phyloP scores from a whole-genome alignment of 2,888 invertebrate genomes.

The Drosophila seclusa region DNA sequence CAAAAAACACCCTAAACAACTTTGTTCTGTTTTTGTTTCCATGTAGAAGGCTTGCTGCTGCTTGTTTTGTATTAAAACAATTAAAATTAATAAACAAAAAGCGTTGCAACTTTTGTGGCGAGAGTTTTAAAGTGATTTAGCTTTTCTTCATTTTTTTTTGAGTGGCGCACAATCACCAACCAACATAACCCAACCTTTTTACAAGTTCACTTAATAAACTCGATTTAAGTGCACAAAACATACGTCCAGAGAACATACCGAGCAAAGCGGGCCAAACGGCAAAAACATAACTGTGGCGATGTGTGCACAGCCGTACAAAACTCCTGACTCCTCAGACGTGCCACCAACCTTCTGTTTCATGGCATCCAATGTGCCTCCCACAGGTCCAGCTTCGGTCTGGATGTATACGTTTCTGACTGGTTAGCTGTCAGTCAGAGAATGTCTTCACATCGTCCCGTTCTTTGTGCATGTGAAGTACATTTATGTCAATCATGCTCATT shows the following conservation, averaged over 20 bases:
- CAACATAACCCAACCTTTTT: slow-evolving; percentile 2
- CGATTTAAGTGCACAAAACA: slow-evolving; percentile 74
- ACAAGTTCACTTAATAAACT: slow-evolving; percentile 72
- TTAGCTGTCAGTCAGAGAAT: slow-evolving; percentile 37
- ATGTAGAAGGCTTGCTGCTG: slow-evolving; percentile 17
- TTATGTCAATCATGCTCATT: slow-evolving; percentile 78
- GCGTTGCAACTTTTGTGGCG: slow-evolving; percentile 53
- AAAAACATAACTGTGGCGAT: slow-evolving; percentile 56
- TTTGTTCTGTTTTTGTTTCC: slow-evolving; percentile 34
- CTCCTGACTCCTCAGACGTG: not conserved
- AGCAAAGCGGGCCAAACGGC: slow-evolving; percentile 29
- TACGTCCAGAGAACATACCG: slow-evolving; percentile 60
- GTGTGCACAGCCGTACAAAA: slow-evolving; percentile 4
- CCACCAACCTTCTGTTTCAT: not conserved
- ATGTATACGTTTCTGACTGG: slow-evolving; percentile 25
- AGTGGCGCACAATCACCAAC: slow-evolving; percentile 8
- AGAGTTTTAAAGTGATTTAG: slow-evolving; percentile 60
- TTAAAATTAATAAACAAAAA: slow-evolving; percentile 72
- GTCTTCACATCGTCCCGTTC: slow-evolving; percentile 43
- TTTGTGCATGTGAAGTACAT: slow-evolving; percentile 72
- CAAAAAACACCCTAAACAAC: slow-evolving; percentile 22
- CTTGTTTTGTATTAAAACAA: slow-evolving; percentile 56
- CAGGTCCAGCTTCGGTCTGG: slow-evolving; percentile 21
- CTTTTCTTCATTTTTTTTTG: slow-evolving; percentile 1
- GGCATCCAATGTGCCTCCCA: slow-evolving; percentile 4